phyloP scores from a whole-genome alignment of 1,140 invertebrate species.

The Nephotettix cincticeps region DNA sequence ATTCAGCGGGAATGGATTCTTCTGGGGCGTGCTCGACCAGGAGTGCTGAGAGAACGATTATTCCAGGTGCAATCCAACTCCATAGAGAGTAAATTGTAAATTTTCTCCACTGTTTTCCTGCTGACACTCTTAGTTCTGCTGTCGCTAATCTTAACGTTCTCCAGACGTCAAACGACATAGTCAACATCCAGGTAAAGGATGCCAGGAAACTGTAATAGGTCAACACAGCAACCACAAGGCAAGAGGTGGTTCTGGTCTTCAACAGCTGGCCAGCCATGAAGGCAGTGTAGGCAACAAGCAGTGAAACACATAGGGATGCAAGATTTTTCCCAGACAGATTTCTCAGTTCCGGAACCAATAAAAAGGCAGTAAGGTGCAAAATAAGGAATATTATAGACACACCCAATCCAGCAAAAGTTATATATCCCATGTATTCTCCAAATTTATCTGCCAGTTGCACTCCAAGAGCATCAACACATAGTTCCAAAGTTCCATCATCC shows the following conservation, averaged over 20 bases:
- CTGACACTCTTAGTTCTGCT: slow-evolving; percentile 50
- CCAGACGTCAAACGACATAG: slow-evolving; percentile 60
- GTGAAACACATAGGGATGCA: slow-evolving; percentile 50
- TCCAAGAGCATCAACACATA: slow-evolving; percentile 41
- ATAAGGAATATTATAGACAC: slow-evolving; percentile 53
- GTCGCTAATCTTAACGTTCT: slow-evolving; percentile 54
- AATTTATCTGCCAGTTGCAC: slow-evolving; percentile 47
- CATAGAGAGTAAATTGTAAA: slow-evolving; percentile 56
- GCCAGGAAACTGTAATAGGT: slow-evolving; percentile 56
- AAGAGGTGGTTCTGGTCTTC: slow-evolving; percentile 37
- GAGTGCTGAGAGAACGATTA: slow-evolving; percentile 51
- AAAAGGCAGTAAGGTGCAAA: slow-evolving; percentile 51
- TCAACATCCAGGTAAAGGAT: slow-evolving; percentile 61
- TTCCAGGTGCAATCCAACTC: slow-evolving; percentile 54
- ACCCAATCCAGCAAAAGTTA: slow-evolving; percentile 50
- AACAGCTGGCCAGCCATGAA: slow-evolving; percentile 49
- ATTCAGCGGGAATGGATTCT: slow-evolving; percentile 43
- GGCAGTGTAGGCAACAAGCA: slow-evolving; percentile 50
- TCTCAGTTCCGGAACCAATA: slow-evolving; percentile 50
- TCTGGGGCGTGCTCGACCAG: slow-evolving; percentile 51
- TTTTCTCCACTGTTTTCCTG: slow-evolving; percentile 47
- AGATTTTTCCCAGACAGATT: slow-evolving; percentile 57
- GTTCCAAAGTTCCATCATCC: slow-evolving; percentile 34
- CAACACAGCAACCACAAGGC: slow-evolving; percentile 48
- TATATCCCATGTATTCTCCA: slow-evolving; percentile 48